Percentiles rank a stretch among this genome's conserved stretches.
phyloP scores from a whole-genome alignment of 2,888 invertebrate genomes.

The Scaptomyza parva region DNA sequence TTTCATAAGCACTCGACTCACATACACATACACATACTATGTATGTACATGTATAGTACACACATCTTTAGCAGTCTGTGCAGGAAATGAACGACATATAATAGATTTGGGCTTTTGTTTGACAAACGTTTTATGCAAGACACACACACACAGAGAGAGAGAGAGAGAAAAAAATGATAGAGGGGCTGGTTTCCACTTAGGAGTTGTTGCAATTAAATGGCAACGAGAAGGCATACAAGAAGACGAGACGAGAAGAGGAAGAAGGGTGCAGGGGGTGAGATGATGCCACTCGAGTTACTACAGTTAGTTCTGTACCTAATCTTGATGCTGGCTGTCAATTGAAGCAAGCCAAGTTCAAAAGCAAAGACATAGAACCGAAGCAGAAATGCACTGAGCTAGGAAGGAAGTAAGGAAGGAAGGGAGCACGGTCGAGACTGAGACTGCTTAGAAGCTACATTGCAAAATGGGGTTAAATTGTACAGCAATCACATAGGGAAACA shows the following conservation, averaged over 20 bases:
- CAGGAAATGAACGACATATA: slow-evolving; percentile 43
- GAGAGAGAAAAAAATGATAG: slow-evolving; percentile 6
- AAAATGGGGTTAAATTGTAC: slow-evolving; percentile 81
- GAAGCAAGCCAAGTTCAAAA: slow-evolving; percentile 7
- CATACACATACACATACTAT: slow-evolving; percentile 4
- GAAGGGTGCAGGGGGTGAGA: not conserved
- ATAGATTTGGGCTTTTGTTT: slow-evolving; percentile 53
- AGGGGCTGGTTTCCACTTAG: slow-evolving; percentile 6
- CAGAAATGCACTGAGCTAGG: too few species aligned
- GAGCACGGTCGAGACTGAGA: slow-evolving; percentile 8
- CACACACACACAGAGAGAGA: not conserved
- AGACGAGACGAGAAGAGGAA: not conserved
- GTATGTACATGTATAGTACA: not conserved
- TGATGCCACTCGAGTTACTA: not conserved
- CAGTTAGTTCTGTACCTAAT: slow-evolving; percentile 50
- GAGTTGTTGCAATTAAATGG: slow-evolving; percentile 46
- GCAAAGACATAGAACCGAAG: not conserved
- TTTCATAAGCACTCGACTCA: slow-evolving; percentile 29
- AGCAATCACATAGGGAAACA: slow-evolving; percentile 61
- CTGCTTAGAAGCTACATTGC: slow-evolving; percentile 34
- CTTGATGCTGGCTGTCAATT: slow-evolving; percentile 31
- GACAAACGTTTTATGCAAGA: slow-evolving; percentile 45
- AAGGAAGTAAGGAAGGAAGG: slow-evolving; percentile 3
- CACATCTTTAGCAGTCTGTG: slow-evolving; percentile 6
- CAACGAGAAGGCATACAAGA: slow-evolving; percentile 22